These are phyloP conservation scores for Drosophila conformis DNA, from an alignment of 2,888 invertebrate species.

Conservation along the genomic window DNA sequence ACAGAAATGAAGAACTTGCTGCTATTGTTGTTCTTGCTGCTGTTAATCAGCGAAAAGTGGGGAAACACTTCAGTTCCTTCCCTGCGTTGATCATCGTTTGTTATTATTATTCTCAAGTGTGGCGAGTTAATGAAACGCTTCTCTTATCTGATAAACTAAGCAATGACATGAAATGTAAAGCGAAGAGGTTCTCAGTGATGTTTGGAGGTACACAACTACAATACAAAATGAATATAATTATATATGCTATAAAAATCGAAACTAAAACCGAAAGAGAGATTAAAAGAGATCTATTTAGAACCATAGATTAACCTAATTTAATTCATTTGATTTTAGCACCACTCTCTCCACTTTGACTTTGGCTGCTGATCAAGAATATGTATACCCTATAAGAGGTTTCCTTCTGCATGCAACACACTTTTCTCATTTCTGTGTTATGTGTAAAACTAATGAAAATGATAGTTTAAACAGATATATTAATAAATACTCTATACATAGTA, in stretches of 20 bases:
- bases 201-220: neutral
- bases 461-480: neutral
- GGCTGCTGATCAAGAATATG: neutral
- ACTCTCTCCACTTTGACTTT: neutral
- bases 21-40: constrained; percentile 33
- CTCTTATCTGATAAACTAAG: constrained; percentile 8
- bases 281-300: neutral
- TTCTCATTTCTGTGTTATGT: neutral
- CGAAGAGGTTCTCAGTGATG: neutral
- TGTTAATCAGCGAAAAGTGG: constrained; percentile 32
- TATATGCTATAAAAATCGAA: neutral
- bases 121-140: constrained; percentile 24
- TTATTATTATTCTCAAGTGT: constrained; percentile 15
- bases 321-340: neutral
- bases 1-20: constrained; percentile 35
- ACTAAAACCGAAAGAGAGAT: neutral
- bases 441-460: neutral
- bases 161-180: neutral
- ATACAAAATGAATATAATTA: neutral
- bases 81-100: constrained; percentile 31
- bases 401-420: neutral
- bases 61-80: constrained; percentile 16
- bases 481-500: too few relatives aligned
- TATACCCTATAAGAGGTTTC: neutral
- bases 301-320: neutral